These are phyloP conservation scores for Eleutherodactylus coqui DNA, from an alignment of 2,797 vertebrate genomes.

Conservation along the genomic window DNA sequence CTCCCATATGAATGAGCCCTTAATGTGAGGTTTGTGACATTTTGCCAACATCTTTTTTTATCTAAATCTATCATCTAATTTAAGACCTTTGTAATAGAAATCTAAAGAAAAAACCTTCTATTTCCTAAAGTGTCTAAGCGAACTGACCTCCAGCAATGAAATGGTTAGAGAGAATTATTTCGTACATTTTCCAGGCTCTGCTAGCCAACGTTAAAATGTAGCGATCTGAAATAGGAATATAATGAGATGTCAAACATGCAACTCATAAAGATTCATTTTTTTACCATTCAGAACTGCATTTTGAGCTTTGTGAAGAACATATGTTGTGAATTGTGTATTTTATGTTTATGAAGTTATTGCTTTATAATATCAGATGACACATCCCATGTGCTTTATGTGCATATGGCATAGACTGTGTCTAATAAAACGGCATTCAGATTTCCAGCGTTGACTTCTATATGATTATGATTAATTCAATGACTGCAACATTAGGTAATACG, in stretches of 20 bases:
- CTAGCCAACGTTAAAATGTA: slow-evolving; percentile 16
- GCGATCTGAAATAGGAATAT: slow-evolving; percentile 52
- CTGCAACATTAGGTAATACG: slow-evolving; percentile 45
- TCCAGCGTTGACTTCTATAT: slow-evolving; percentile 32
- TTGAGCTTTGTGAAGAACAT: slow-evolving; percentile 32
- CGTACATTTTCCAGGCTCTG: slow-evolving; percentile 24
- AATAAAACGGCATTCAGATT: slow-evolving; percentile 27
- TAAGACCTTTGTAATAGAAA: neutral
- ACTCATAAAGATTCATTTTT: slow-evolving; percentile 48
- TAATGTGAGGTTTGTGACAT: too few species aligned
- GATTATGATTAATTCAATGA: slow-evolving; percentile 48
- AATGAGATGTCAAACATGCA: slow-evolving; percentile 47
- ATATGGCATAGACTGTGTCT: slow-evolving; percentile 33
- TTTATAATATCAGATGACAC: slow-evolving; percentile 45
- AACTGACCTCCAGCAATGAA: neutral
- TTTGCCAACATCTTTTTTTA: too few species aligned
- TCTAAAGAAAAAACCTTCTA: neutral
- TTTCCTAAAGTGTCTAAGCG: neutral
- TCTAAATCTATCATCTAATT: too few species aligned
- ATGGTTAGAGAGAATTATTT: neutral
- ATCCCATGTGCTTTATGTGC: slow-evolving; percentile 31
- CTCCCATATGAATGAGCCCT: too few species aligned
- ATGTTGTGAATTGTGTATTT: slow-evolving; percentile 54
- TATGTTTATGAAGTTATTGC: slow-evolving; percentile 41
- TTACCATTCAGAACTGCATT: slow-evolving; percentile 13